Evolutionary conservation across 2,113 vertebrate species (phyloP).

Genomic region (Sciurus niger): DNA sequence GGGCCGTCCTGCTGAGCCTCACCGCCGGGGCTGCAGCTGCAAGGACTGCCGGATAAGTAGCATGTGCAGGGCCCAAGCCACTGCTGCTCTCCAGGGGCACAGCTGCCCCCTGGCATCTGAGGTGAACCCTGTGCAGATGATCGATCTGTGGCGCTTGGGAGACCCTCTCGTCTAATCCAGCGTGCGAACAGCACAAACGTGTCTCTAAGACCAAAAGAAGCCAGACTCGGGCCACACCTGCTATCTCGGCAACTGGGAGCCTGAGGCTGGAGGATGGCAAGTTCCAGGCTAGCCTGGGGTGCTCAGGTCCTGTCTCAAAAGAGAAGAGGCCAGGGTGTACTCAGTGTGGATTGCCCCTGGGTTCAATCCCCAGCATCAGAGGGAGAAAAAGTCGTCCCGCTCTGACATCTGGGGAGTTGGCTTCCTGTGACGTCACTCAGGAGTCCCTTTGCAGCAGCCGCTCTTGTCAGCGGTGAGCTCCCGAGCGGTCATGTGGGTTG

Average conservation of each 20-base stretch:
- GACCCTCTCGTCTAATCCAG: background rate
- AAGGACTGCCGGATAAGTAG: background rate
- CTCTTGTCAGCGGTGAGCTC: too few species aligned
- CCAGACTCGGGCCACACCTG: too few species aligned
- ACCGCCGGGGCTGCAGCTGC: background rate
- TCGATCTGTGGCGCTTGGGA: background rate
- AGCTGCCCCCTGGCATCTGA: accelerated
- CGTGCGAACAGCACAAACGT: accelerated
- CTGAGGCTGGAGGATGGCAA: background rate
- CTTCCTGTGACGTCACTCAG: too few species aligned
- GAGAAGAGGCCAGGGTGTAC: background rate
- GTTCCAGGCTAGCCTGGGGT: background rate
- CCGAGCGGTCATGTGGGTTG: background rate
- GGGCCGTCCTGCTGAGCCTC: too few species aligned
- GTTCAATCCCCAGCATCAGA: background rate
- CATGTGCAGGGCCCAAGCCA: background rate
- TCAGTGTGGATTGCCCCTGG: background rate
- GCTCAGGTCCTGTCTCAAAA: background rate
- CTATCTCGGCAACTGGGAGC: background rate
- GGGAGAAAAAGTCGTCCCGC: background rate
- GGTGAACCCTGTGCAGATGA: accelerated
- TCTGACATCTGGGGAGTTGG: background rate
- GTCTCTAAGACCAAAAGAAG: background rate
- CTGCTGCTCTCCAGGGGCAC: too few species aligned
- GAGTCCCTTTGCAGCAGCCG: background rate